phyloP scores from a whole-genome alignment of 2,113 vertebrate species.

The Perca fluviatilis region DNA sequence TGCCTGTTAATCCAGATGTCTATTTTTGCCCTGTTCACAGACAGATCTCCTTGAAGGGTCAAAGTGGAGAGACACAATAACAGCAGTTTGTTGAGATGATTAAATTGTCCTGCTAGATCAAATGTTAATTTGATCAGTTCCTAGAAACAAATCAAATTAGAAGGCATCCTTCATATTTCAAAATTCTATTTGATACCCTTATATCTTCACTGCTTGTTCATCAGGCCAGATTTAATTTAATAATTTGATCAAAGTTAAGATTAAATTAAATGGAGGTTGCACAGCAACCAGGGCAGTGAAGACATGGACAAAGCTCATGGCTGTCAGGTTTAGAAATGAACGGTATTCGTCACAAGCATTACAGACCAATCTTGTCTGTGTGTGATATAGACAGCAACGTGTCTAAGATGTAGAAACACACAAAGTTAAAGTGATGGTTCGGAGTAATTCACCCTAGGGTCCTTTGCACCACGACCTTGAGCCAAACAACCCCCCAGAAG shows the following conservation, averaged over 20 bases:
- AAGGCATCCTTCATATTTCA: slow-evolving; percentile 47
- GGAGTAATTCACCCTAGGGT: too few species aligned
- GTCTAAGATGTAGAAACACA: neutral
- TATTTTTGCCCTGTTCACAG: slow-evolving; percentile 23
- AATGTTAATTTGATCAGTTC: slow-evolving; percentile 65
- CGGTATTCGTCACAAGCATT: neutral
- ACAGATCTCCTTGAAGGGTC: slow-evolving; percentile 27
- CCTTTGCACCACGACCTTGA: too few species aligned
- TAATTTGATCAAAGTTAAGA: slow-evolving; percentile 51
- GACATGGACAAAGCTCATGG: neutral
- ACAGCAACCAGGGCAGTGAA: slow-evolving; percentile 13
- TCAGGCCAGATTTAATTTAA: slow-evolving; percentile 50
- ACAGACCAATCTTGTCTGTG: neutral
- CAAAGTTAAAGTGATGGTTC: neutral
- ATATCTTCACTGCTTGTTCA: slow-evolving; percentile 48
- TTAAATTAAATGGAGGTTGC: slow-evolving; percentile 33
- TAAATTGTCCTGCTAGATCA: slow-evolving; percentile 50
- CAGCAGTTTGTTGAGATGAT: slow-evolving; percentile 40
- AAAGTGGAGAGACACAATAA: slow-evolving; percentile 34
- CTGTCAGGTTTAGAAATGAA: neutral
- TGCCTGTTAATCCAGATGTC: neutral
- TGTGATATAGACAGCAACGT: too few species aligned
- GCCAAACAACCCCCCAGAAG: too few species aligned
- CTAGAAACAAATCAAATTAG: slow-evolving; percentile 57
- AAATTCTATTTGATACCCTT: slow-evolving; percentile 43